A percentile compares a stretch with the other conserved stretches of the same genome.
These are phyloP conservation scores for Glossosoma conforme DNA, from an alignment of 1,140 invertebrate species.

Conservation along the genomic window DNA sequence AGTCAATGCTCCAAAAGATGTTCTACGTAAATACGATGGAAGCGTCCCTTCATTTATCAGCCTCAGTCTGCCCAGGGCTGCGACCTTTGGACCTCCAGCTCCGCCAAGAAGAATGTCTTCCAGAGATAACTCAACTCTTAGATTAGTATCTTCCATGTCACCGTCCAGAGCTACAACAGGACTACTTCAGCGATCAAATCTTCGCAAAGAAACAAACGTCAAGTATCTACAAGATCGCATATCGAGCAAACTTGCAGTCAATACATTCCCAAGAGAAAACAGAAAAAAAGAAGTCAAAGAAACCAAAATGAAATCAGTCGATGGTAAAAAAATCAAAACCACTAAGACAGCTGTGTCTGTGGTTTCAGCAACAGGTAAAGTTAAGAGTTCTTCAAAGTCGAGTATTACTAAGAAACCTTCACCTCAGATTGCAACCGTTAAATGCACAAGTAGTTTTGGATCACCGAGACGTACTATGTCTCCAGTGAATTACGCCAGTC, in stretches of 20 bases:
- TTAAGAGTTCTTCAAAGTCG: constrained; percentile 16
- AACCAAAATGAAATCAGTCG: constrained; percentile 29
- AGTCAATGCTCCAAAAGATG: constrained; percentile 30
- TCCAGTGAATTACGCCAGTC: constrained; percentile 43
- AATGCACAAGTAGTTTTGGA: constrained; percentile 44
- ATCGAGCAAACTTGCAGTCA: constrained; percentile 49
- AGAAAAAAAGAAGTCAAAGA: constrained; percentile 34
- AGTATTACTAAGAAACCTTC: constrained; percentile 19
- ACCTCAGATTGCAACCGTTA: constrained; percentile 16
- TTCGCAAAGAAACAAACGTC: constrained; percentile 46
- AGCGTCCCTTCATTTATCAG: constrained; percentile 48
- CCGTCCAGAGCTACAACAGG: constrained; percentile 32
- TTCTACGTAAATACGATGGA: constrained; percentile 43
- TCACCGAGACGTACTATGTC: constrained; percentile 43
- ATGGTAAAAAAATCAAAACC: constrained; percentile 33
- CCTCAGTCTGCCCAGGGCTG: constrained; percentile 30
- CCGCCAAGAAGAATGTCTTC: constrained; percentile 69
- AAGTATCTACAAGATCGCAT: constrained; percentile 55
- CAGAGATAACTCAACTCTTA: constrained; percentile 63
- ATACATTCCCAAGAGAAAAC: constrained; percentile 46
- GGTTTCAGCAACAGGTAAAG: constrained; percentile 39
- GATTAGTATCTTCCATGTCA: constrained; percentile 56
- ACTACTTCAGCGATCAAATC: constrained; percentile 29
- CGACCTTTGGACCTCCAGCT: constrained; percentile 51
- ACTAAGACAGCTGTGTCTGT: constrained; percentile 40